Evolutionary conservation across 64 coral and sea anemone species (phyloP), one percentile per base, ranked within the genome.

Genomic region (Montipora capricornis): DNA sequence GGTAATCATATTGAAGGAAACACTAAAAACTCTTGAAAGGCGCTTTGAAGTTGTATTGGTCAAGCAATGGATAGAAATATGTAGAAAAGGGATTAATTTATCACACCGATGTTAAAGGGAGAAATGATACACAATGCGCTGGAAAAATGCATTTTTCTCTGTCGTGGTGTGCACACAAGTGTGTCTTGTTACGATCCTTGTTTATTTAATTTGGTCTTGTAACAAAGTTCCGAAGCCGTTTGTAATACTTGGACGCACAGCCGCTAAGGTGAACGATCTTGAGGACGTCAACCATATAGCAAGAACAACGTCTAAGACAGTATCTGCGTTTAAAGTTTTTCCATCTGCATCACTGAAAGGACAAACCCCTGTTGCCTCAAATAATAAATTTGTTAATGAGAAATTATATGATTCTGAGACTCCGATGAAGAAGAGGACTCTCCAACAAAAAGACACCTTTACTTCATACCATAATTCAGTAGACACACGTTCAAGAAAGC

Each of bases 141-240:
- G 82, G 82, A 86, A 71, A n/a, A 13, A 73, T 50, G 19, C 47
- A 6, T 50, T 86, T 5, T 49, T 86, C 19, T 3, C 20, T 0
- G 45, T 51, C 2, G 66, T 86, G 16, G 67, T 68, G 8, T 73
- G 82, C 15, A 49, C 45, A 17, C 82, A 71, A 45, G 3, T 86
- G 4, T 86, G 19, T 49, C 66, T 86, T 86, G 45, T 86, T 86
- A 22, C 66, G 20, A 73, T 69, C 51, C 44, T 86, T 86, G 46
- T 86, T 49, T 86, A 71, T 73, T 50, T 86, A 24, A 26, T 86
- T 14, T 19, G 66, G 46, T 71, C 45, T 70, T 86, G 82, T 37
- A 71, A 71, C 60, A 68, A 71, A 86, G 47, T 37, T 12, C 4
- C 44, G 45, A 10, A 50, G 37, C 45, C 46, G n/a, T 19, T 47